Percentiles rank a stretch among this genome's conserved stretches.
These are phyloP conservation scores for Chionomys nivalis DNA, from an alignment of 2,113 vertebrate species.

Conservation along the genomic window DNA sequence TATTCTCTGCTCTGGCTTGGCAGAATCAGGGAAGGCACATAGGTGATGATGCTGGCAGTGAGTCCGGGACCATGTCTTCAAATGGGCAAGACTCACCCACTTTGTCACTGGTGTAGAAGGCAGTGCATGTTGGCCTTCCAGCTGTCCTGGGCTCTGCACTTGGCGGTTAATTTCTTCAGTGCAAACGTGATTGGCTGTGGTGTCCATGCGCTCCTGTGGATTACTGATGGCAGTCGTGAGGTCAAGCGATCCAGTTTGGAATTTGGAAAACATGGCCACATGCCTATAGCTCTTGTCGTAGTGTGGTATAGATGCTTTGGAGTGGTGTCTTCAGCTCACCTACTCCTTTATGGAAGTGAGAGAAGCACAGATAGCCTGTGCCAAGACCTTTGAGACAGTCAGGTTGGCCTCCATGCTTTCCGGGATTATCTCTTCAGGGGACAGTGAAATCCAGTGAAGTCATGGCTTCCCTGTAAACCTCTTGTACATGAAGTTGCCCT, in stretches of 20 bases:
- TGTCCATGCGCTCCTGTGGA: neutral
- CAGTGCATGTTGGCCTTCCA: rapidly evolving
- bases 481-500: neutral
- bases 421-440: neutral
- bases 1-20: slow-evolving; percentile 1
- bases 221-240: neutral
- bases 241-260: neutral
- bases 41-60: neutral
- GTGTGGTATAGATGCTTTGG: neutral
- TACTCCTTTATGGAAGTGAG: neutral
- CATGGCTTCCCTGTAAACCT: neutral
- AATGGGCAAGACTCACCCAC: neutral
- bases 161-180: neutral
- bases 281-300: neutral
- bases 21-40: neutral
- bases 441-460: neutral
- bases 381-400: neutral
- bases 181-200: neutral
- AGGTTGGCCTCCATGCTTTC: slow-evolving; percentile 2
- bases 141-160: neutral
- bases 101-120: no score
- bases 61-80: neutral
- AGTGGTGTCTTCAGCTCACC: neutral
- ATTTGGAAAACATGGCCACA: neutral
- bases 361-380: neutral